Evolutionary conservation across 2,113 vertebrate species (phyloP), one percentile per base, ranked within the genome.

Genomic region (Bufo bufo): DNA sequence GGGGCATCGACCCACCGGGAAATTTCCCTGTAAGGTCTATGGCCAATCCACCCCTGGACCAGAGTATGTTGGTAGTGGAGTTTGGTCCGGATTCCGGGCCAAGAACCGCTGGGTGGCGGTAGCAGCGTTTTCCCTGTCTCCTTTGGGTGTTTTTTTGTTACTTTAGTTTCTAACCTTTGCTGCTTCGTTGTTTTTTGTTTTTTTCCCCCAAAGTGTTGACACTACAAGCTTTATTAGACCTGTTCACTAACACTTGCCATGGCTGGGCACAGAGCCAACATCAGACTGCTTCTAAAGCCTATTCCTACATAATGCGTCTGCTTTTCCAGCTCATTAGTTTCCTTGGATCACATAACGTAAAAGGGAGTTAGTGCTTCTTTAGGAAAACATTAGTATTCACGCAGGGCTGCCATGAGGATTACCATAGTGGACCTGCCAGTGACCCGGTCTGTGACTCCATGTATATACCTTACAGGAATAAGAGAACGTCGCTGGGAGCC

Each of bases 271-370:
- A 45, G 33, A 11, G 56, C 79, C 59, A 54, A 10, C 19, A 47
- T 63, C 45, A 13, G 80, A n/a, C 59, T 50, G 80, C 10, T 8
- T n/a, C 63, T 65, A 19, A 66, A 50, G 33, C 59, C 43, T n/a
- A 56, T 63, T 61, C 59, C 3, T 13, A 66, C 19, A 82, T 50
- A 82, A 82, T 82, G 49, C 2, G 58, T 47, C 59, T 63, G 16
- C 47, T 82, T 65, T 82, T 82, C 59, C 80, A 66, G 45, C 33
- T 49, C 80, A n/a, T 45, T 82, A 45, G 20, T 66, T 82, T 82
- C 59, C 50, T 23, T 63, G 45, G 59, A 65, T 61, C 17, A 20
- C 49, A 17, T 50, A 33, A 63, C 20, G 78, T 33, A 80, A 59
- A 43, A 65, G 45, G 45, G 4, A 83, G 47, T 20, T 7, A 6